Conservation (phyloP, 2,113 vertebrate genomes). For the Hystrix brachyura region DNA sequence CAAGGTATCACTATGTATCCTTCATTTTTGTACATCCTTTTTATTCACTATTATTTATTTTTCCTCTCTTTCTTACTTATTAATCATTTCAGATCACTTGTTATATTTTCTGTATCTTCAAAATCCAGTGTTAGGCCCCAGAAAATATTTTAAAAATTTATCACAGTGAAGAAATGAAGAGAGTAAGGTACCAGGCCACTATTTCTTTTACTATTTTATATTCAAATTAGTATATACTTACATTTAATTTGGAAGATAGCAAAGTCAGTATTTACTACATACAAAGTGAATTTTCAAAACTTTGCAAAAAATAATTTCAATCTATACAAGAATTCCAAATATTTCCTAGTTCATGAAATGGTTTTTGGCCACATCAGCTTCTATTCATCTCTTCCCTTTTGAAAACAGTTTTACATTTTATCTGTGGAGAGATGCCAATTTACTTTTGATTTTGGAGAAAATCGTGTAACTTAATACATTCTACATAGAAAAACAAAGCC, state of each 20-base stretch:
- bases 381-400: not conserved
- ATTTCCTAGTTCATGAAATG: not conserved
- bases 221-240: not conserved
- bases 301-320: not conserved
- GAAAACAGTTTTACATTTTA: not conserved
- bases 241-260: not conserved
- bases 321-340: not conserved
- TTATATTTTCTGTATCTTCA: not conserved
- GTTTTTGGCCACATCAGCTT: not conserved
- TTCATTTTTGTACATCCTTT: not conserved
- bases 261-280: not conserved
- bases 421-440: not conserved
- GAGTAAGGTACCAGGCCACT: not conserved
- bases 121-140: not conserved
- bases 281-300: not conserved
- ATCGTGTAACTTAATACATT: not conserved
- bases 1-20: not conserved
- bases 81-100: not conserved
- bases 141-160: not conserved
- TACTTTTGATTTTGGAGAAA: not conserved
- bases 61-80: slow-evolving; percentile 28
- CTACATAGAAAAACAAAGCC: slow-evolving; percentile 23
- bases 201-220: not conserved
- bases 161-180: not conserved
- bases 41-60: not conserved